Conservation (phyloP, 2,113 vertebrate species). For the Smithornis capensis region DNA sequence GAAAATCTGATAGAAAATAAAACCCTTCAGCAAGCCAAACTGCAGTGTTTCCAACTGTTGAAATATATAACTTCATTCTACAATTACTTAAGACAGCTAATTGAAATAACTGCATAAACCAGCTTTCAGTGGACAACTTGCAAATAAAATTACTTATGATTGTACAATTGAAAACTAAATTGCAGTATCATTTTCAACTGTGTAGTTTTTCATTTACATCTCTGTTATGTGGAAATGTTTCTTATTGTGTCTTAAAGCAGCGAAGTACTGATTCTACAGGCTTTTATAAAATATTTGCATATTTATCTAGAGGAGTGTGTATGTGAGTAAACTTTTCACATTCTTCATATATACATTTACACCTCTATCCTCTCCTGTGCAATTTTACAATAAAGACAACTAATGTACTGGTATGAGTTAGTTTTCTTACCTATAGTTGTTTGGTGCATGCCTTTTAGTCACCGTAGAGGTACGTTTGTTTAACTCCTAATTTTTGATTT, state of each 20-base stretch:
- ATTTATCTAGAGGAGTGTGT: not conserved
- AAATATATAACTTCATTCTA: not conserved
- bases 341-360: not conserved
- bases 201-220: not conserved
- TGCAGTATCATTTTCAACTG: not conserved
- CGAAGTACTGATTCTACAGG: not conserved
- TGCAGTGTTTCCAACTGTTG: not conserved
- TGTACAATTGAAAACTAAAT: not conserved
- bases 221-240: not conserved
- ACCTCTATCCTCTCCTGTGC: not conserved
- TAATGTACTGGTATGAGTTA: not conserved
- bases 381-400: not conserved
- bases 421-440: not conserved
- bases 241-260: not conserved
- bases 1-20: not conserved
- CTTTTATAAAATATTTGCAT: not conserved
- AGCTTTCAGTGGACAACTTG: not conserved
- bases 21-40: not conserved
- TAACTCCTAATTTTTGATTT: not conserved
- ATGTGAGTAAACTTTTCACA: not conserved
- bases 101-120: not conserved
- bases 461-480: not conserved
- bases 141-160: not conserved
- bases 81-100: not conserved
- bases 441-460: not conserved